Conservation (phyloP, 2,113 vertebrate species). For the Marmota monax region DNA sequence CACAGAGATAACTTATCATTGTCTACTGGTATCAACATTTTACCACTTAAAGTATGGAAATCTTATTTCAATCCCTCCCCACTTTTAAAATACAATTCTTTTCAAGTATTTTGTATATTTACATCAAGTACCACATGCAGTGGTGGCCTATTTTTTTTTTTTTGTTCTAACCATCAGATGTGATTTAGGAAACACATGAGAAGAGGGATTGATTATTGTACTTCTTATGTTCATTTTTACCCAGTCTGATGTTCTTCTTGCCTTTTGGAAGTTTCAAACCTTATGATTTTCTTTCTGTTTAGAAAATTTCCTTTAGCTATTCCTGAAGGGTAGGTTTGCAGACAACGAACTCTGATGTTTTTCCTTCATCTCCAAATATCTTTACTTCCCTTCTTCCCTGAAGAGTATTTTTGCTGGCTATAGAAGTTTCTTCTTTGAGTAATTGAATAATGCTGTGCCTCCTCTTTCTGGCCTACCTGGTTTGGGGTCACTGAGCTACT, state of each 20-base stretch:
- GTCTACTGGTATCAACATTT: not conserved
- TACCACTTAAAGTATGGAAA: not conserved
- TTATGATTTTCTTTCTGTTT: not conserved
- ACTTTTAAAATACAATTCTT: not conserved
- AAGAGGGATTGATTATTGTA: not conserved
- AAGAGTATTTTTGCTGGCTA: not conserved
- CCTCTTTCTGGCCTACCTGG: not conserved
- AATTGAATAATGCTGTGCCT: not conserved
- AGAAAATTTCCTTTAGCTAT: not conserved
- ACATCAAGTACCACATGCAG: no score
- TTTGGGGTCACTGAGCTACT: not conserved
- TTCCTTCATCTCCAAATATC: not conserved
- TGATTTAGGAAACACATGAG: not conserved
- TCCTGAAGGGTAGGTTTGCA: not conserved
- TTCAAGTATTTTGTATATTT: not conserved
- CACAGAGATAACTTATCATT: accelerated
- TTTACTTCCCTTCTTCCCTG: no score
- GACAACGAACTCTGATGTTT: not conserved
- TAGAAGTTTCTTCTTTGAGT: not conserved
- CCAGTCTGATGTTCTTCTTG: not conserved
- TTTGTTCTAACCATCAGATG: not conserved
- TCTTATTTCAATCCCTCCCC: not conserved
- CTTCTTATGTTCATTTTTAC: no score
- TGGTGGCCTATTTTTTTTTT: not conserved
- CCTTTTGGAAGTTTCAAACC: not conserved